Evolutionary conservation across 2,888 invertebrate species (phyloP).

Genomic region (Synergus laeviventris): DNA sequence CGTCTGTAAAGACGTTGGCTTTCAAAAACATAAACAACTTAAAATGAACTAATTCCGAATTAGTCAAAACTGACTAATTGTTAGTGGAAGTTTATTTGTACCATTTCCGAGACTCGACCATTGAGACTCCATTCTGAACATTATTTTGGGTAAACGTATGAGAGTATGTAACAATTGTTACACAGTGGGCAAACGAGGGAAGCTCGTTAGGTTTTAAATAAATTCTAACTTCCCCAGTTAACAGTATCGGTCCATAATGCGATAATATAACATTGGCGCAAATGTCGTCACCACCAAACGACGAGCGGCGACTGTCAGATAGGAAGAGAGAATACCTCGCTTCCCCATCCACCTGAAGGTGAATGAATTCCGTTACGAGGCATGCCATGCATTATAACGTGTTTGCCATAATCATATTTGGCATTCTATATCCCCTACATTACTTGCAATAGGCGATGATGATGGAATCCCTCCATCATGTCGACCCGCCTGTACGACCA

Average conservation of each 20-base stretch:
- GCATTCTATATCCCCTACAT: conserved; percentile 46
- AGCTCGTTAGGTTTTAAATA: conserved; percentile 28
- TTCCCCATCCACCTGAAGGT: conserved; percentile 48
- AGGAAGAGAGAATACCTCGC: conserved; percentile 15
- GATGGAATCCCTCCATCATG: conserved; percentile 54
- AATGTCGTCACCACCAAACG: conserved; percentile 30
- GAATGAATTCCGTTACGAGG: conserved; percentile 57
- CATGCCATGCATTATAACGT: conserved; percentile 57
- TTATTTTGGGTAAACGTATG: conserved; percentile 6
- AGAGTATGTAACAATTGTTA: no score
- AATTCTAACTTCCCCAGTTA: not conserved
- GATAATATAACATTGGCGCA: conserved; percentile 17
- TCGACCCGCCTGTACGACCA: conserved; percentile 49
- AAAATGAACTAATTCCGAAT: no score
- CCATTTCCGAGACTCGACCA: not conserved
- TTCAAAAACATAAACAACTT: no score
- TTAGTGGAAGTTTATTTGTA: no score
- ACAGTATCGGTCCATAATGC: not conserved
- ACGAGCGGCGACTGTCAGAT: conserved; percentile 5
- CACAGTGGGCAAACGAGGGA: not conserved
- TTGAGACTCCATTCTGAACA: conserved; percentile 15
- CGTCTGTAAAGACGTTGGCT: no score
- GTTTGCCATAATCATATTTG: conserved; percentile 59
- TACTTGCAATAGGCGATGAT: conserved; percentile 55
- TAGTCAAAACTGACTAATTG: no score